Conservation (phyloP, 2,888 invertebrate genomes). For the Odontomyia ornata region DNA sequence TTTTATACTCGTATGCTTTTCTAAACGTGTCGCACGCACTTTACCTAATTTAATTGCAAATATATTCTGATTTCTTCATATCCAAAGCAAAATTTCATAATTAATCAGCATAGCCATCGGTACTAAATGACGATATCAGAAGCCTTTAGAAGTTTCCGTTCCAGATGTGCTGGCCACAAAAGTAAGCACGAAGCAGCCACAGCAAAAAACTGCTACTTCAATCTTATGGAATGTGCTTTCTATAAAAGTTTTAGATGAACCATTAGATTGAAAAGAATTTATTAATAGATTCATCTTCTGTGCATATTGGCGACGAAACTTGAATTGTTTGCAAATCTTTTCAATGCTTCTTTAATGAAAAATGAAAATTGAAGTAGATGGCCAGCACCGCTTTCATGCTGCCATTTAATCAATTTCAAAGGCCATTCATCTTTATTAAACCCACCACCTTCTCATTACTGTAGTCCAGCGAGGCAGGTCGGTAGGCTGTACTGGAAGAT, state of each 20-base stretch:
- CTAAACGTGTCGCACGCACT: neutral
- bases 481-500: neutral
- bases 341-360: neutral
- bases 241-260: neutral
- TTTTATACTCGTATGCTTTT: too few relatives aligned
- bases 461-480: neutral
- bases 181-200: neutral
- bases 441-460: conserved; percentile 2
- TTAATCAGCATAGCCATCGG: too few relatives aligned
- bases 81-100: neutral
- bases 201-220: neutral
- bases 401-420: too few relatives aligned
- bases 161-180: conserved; percentile 3
- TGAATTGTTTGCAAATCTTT: neutral
- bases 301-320: neutral
- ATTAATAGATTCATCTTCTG: neutral
- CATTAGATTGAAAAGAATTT: neutral
- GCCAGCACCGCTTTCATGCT: too few relatives aligned
- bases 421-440: neutral
- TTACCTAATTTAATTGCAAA: neutral
- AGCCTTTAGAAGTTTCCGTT: neutral
- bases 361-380: too few relatives aligned
- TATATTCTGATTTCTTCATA: conserved; percentile 21
- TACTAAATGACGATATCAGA: conserved; percentile 19
- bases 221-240: neutral